Evolutionary conservation across 2,888 invertebrate species (phyloP).

Genomic region (Silvanus unidentatus): DNA sequence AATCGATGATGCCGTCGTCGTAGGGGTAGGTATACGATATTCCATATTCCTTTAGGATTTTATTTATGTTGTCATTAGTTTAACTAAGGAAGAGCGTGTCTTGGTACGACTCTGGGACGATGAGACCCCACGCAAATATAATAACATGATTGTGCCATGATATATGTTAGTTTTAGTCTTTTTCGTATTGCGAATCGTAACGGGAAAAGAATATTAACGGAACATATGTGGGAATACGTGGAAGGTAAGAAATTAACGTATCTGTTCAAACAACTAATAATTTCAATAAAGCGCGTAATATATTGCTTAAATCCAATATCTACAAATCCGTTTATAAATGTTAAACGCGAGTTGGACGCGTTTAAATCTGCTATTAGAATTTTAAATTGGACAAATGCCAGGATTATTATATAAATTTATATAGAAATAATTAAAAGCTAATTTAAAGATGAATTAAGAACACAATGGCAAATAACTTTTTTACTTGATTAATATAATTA

Average conservation of each 20-base stretch:
- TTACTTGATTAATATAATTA: constrained; percentile 3
- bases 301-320: too few relatives aligned
- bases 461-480: too few relatives aligned
- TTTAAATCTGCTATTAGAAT: too few relatives aligned
- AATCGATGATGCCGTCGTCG: constrained; percentile 15
- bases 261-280: too few relatives aligned
- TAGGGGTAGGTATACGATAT: not conserved
- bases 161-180: constrained; percentile 32
- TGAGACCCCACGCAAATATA: constrained; percentile 44
- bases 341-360: too few relatives aligned
- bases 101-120: constrained; percentile 41
- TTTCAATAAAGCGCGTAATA: too few relatives aligned
- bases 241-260: too few relatives aligned
- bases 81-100: constrained; percentile 41
- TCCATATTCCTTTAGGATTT: constrained; percentile 24
- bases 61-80: constrained; percentile 41
- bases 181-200: constrained; percentile 17
- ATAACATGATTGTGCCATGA: constrained; percentile 43
- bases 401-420: too few relatives aligned
- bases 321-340: too few relatives aligned
- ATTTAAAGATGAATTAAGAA: too few relatives aligned
- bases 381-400: constrained; percentile 3
- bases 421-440: too few relatives aligned
- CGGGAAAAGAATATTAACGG: constrained; percentile 5
- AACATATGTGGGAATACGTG: too few relatives aligned